A percentile compares a stretch with the other conserved stretches of the same genome.
These are phyloP conservation scores for Alentia gelatinosa DNA, from an alignment of 2,888 invertebrate species.

Conservation along the genomic window DNA sequence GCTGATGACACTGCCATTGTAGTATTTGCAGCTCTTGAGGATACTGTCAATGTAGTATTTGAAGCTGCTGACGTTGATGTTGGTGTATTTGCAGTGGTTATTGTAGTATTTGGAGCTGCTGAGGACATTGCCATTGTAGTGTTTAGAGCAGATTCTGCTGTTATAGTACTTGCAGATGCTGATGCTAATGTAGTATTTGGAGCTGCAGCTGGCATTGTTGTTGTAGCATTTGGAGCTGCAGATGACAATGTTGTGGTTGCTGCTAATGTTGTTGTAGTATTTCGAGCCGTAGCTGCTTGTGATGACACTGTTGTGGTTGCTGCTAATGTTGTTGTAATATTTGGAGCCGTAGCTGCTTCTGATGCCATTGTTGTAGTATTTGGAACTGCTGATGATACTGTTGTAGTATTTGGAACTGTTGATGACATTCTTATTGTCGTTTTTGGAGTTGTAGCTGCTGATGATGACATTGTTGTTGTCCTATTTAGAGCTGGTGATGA, in stretches of 20 bases:
- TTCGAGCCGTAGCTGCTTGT: background rate
- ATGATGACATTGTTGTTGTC: background rate
- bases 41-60: background rate
- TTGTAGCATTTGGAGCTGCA: background rate
- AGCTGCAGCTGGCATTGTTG: background rate
- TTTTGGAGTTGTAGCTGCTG: background rate
- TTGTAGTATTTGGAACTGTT: background rate
- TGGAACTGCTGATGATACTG: background rate
- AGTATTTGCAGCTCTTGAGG: background rate
- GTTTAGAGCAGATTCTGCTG: background rate
- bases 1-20: background rate
- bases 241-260: background rate
- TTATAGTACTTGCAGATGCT: background rate
- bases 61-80: background rate
- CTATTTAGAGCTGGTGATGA: background rate
- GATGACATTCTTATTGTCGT: background rate
- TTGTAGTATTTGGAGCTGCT: background rate
- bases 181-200: background rate
- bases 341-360: background rate
- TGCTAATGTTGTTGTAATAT: background rate
- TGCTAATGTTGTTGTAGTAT: background rate
- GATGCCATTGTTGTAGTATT: background rate
- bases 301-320: background rate
- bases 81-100: background rate
- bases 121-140: background rate